These are phyloP conservation scores for Hormaphis cornu DNA, from an alignment of 1,140 invertebrate genomes.

Conservation along the genomic window DNA sequence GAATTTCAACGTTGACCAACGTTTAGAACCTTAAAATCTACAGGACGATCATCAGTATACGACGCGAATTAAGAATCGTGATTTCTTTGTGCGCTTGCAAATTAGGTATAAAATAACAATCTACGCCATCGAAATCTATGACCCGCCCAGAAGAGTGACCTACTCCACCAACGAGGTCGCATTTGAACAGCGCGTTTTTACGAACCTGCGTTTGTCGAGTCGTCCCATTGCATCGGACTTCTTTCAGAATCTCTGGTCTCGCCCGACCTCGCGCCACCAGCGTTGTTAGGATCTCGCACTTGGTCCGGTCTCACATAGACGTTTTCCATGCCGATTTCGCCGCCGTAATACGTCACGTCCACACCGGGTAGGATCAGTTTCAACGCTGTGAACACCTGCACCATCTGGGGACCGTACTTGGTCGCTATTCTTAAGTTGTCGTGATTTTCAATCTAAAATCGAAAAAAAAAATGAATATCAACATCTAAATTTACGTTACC, in stretches of 20 bases:
- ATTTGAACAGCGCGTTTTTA: no score
- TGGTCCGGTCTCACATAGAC: slow-evolving; percentile 47
- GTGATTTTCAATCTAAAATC: slow-evolving; percentile 35
- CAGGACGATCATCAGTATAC: no score
- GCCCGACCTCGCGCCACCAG: slow-evolving; percentile 37
- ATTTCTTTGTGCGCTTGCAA: no score
- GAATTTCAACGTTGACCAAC: no score
- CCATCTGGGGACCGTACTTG: neutral
- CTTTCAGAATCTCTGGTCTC: slow-evolving; percentile 56
- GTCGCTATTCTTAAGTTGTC: neutral
- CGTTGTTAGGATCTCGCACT: slow-evolving; percentile 43
- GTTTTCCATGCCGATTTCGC: slow-evolving; percentile 68
- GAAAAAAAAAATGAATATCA: neutral
- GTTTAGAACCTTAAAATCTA: no score
- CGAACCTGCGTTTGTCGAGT: slow-evolving; percentile 35
- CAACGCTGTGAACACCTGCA: neutral
- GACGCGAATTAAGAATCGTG: no score
- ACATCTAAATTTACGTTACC: no score
- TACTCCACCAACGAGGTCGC: no score
- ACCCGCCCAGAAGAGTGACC: no score
- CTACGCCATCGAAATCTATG: no score
- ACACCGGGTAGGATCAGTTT: slow-evolving; percentile 53
- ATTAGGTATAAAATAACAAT: no score
- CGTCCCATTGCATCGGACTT: slow-evolving; percentile 67
- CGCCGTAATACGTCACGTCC: slow-evolving; percentile 65